Evolutionary conservation across 2,797 vertebrate species (phyloP), one percentile per base, ranked within the genome.

Genomic region (Sandelia bainsii): DNA sequence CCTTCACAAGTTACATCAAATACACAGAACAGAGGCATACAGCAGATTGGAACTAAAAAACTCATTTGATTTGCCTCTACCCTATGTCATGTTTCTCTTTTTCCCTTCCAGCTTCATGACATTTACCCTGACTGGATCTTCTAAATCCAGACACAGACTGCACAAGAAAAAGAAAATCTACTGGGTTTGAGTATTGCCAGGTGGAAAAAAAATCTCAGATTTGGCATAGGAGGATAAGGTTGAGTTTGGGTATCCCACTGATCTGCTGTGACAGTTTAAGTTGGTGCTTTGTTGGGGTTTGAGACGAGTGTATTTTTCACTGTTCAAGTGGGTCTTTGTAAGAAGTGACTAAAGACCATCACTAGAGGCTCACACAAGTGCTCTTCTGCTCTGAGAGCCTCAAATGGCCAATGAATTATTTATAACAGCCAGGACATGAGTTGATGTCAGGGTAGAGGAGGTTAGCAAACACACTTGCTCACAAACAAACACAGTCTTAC

Each of bases 351-450:
- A 85, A 91, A 88, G 82, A 84, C 87, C 89, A 83, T 87, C 88
- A 81, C 82, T 85, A 89, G 92, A 90, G 89, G 81, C 77, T 85
- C 59, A 25, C 84, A 83, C 89, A 92, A 91, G 86, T 85, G 81
- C 88, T 90, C 87, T 59, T 78, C 72, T 82, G 84, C 86, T 89
- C 81, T 56, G 56, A 85, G 90, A 88, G 87, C 89, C 91, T 93
- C 91, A 89, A 93, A 91, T 92, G 89, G 83, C 87, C 89, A 85
- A 92, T 94, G 81, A 94, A 94, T 93, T 92, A 93, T 93, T 93
- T 85, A 93, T 93, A 89, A 81, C 81, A 83, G 76, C 63, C 68
- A 84, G 80, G 84, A 84, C 88, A 90, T 82, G 89, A 88, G 87
- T 86, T 87, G 85, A 89, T 91, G 82, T 83, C 83, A 72, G 89